Evolutionary conservation across 2,113 vertebrate species (phyloP).

Genomic region (Pteropus alecto): DNA sequence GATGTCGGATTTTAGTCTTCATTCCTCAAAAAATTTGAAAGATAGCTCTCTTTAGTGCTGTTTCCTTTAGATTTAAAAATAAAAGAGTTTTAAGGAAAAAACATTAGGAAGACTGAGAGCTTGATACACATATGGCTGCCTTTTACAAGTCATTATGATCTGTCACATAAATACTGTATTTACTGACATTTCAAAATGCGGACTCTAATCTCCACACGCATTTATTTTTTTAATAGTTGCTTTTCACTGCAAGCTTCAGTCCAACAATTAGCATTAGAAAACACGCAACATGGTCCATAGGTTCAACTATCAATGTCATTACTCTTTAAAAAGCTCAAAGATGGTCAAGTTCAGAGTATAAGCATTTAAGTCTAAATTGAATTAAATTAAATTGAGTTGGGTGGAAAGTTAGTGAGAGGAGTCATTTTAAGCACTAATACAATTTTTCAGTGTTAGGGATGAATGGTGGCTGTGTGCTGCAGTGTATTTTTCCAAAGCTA

Average conservation of each 20-base stretch:
- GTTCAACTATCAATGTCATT: conserved; percentile 62
- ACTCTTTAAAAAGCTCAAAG: conserved; percentile 68
- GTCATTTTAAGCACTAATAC: conserved; percentile 60
- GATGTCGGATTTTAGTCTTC: conserved; percentile 46
- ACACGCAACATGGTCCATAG: conserved; percentile 40
- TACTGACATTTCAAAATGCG: conserved; percentile 84
- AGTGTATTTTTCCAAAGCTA: conserved; percentile 47
- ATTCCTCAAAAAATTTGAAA: conserved; percentile 20
- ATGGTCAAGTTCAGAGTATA: conserved; percentile 34
- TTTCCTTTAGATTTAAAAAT: conserved; percentile 53
- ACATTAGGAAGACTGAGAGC: conserved; percentile 66
- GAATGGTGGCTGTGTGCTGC: conserved; percentile 58
- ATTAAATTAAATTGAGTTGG: conserved; percentile 41
- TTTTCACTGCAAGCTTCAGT: conserved; percentile 70
- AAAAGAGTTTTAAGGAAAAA: conserved; percentile 56
- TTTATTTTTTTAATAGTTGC: conserved; percentile 82
- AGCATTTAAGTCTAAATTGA: conserved; percentile 55
- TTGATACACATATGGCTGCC: conserved; percentile 77
- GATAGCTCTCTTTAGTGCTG: background rate
- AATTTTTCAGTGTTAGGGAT: conserved; percentile 53
- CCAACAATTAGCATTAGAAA: conserved; percentile 69
- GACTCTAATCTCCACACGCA: conserved; percentile 80
- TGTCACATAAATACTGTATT: conserved; percentile 84
- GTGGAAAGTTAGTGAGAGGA: conserved; percentile 66
- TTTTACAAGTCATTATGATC: conserved; percentile 79